A percentile compares a stretch with the other conserved stretches of the same genome.
Evolutionary conservation across 2,113 vertebrate species (phyloP).

Genomic region (Tyto alba): DNA sequence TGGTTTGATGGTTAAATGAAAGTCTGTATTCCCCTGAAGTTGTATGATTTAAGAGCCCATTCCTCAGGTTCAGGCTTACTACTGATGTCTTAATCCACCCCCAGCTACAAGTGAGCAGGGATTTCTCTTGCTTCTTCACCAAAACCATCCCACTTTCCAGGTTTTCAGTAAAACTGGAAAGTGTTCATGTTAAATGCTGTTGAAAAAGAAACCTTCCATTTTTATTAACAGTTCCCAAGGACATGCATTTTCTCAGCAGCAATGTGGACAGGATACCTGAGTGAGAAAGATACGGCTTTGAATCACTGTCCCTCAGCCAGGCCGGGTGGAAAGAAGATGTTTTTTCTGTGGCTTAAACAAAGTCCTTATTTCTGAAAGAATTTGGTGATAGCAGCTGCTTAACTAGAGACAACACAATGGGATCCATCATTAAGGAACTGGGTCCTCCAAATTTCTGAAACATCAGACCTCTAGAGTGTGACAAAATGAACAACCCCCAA

Average conservation of each 20-base stretch:
- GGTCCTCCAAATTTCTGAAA: neutral
- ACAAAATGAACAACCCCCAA: neutral
- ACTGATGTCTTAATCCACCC: neutral
- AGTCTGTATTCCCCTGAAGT: accelerated
- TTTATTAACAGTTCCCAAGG: neutral
- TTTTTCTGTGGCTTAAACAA: neutral
- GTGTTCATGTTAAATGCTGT: neutral
- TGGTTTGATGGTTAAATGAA: neutral
- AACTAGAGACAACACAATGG: neutral
- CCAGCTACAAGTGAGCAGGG: neutral
- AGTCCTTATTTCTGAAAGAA: neutral
- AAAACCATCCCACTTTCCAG: neutral
- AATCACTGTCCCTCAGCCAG: neutral
- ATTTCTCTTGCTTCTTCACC: neutral
- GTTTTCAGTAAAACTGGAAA: neutral
- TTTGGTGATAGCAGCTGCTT: neutral
- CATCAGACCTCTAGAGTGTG: neutral
- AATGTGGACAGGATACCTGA: neutral
- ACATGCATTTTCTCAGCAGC: neutral
- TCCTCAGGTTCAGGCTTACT: neutral
- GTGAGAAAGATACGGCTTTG: neutral
- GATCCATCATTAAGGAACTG: neutral
- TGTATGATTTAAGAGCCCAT: neutral
- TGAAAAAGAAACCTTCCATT: neutral
- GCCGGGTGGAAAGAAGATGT: neutral